Evolutionary conservation across 2,797 vertebrate species (phyloP), one percentile per base, ranked within the genome.

Genomic region (Pseudochaenichthys georgianus): DNA sequence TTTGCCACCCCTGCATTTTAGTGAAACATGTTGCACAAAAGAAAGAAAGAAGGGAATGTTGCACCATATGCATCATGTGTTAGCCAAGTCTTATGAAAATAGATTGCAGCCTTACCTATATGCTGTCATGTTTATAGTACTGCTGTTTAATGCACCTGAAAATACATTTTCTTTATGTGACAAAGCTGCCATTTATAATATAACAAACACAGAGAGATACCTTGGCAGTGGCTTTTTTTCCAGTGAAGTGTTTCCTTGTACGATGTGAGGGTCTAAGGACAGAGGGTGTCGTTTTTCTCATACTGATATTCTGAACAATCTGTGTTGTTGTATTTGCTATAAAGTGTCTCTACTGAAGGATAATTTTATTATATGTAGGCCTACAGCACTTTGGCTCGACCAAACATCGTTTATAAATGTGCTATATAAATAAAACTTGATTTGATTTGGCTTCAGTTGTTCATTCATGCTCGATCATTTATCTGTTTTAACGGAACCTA

Each of bases 121-220:
- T 67, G 48, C 58, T 48, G 15, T 8, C 9, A 9, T 62, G n/a
- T 13, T 66, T 47, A 23, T 16, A 15, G 5, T 38, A 45, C 6
- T 17, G 12, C 17, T 15, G 48, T 10, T 1, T 4, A 8, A 46
- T 68, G 16, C 23, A 23, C n/a, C 53, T 69, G 4, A 21, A 28
- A 34, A 19, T 10, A 9, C 19, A 54, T 9, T 47, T 11, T 61
- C 17, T 60, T 23, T 1, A 3, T 60, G 31, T 23, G 64, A 64
- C 68, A 43, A 60, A 16, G 19, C n/a, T 51, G 28, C 9, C 64
- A 67, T 69, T 72, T 55, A 53, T 28, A 61, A 72, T 55, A 53
- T 28, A 61, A 72, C 34, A 65, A 19, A 47, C 31, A 23, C 17
- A 38, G 47, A 55, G 69, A 68, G n/a, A 70, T 17, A 38, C 71